These are phyloP conservation scores for Masticophis lateralis DNA, from an alignment of 2,797 vertebrate genomes.

Conservation along the genomic window DNA sequence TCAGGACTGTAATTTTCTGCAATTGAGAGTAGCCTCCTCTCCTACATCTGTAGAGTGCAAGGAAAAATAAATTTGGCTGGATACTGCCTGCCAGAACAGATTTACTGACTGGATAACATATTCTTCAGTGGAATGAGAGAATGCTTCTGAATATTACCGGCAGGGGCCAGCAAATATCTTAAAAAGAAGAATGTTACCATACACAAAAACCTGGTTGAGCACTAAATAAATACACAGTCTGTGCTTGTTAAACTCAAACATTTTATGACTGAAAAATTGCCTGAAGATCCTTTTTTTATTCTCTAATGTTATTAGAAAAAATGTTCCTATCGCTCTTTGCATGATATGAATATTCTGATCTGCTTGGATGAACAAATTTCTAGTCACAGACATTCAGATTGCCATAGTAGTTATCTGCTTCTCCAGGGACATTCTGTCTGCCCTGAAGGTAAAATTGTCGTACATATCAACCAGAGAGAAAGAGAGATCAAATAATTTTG, in stretches of 20 bases:
- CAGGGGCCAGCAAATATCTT: background rate
- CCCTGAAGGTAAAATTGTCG: slow-evolving; percentile 50
- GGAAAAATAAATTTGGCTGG: too few species aligned
- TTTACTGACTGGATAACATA: background rate
- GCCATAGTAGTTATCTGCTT: slow-evolving; percentile 40
- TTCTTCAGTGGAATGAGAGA: background rate
- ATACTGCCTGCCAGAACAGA: background rate
- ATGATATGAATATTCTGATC: slow-evolving; percentile 61
- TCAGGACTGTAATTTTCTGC: background rate
- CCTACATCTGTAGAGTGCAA: background rate
- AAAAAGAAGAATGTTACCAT: background rate
- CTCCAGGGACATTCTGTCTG: slow-evolving; percentile 44
- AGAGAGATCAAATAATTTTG: slow-evolving; percentile 34
- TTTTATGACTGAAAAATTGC: background rate
- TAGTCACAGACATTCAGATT: slow-evolving; percentile 40
- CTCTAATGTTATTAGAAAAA: slow-evolving; percentile 48
- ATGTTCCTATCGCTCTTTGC: slow-evolving; percentile 54
- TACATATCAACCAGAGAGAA: slow-evolving; percentile 16
- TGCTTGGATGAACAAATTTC: slow-evolving; percentile 47
- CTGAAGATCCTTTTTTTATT: slow-evolving; percentile 22
- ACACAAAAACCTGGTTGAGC: slow-evolving; percentile 5
- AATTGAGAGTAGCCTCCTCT: background rate
- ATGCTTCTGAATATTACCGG: background rate
- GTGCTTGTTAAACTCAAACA: background rate
- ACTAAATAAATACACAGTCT: background rate